phyloP scores from a whole-genome alignment of 1,140 invertebrate species.

The Tetramorium alpestre region DNA sequence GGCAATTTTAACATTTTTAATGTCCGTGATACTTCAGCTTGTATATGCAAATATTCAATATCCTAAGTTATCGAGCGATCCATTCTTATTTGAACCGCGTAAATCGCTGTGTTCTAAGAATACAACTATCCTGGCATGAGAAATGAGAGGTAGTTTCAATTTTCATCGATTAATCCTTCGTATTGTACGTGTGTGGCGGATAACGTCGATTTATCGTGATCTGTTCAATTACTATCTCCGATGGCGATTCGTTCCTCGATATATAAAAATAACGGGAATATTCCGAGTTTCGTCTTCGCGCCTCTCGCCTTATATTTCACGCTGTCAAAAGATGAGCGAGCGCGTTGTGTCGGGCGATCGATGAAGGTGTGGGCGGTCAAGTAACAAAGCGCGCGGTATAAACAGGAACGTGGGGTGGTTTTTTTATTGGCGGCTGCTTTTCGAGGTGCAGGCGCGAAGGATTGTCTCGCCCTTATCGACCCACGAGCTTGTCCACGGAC shows the following conservation, averaged over 20 bases:
- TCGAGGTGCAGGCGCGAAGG: conserved; percentile 65
- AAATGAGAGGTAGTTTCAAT: conserved; percentile 20
- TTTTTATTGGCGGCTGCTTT: conserved; percentile 66
- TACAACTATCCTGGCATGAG: neutral
- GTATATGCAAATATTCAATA: neutral
- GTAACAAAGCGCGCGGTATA: conserved; percentile 66
- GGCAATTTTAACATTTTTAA: neutral
- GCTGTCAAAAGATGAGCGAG: conserved; percentile 68
- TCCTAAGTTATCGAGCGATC: neutral
- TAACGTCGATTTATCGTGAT: conserved; percentile 26
- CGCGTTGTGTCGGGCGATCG: conserved; percentile 62
- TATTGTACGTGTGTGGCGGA: neutral
- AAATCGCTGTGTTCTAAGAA: neutral
- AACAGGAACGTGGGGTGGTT: conserved; percentile 66
- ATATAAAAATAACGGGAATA: conserved; percentile 29
- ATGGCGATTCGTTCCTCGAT: conserved; percentile 2
- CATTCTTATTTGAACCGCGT: neutral
- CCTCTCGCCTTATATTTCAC: conserved; percentile 43
- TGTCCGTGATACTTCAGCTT: neutral
- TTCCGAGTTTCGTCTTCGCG: conserved; percentile 4
- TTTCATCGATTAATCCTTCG: conserved; percentile 22
- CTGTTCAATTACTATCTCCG: conserved; percentile 17
- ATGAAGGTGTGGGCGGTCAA: conserved; percentile 71
- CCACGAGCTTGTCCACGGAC: conserved; percentile 42
- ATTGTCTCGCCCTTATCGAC: conserved; percentile 69